phyloP scores from a whole-genome alignment of 2,888 invertebrate genomes.

The Ectemnius continuus region DNA sequence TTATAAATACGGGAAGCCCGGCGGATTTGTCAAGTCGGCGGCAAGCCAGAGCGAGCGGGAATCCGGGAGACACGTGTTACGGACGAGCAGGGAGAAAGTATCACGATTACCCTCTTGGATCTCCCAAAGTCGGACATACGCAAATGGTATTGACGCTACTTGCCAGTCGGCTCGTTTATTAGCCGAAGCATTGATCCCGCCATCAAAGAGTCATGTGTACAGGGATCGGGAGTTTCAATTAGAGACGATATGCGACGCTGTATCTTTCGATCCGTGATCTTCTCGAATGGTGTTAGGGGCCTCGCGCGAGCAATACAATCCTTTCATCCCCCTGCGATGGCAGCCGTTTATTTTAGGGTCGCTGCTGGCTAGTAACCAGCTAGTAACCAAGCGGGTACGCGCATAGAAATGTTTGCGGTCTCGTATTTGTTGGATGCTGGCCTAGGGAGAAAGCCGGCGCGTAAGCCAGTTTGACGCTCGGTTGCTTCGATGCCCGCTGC shows the following conservation, averaged over 20 bases:
- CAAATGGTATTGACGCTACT: not conserved
- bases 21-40: conserved; percentile 73
- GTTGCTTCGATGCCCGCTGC: conserved; percentile 69
- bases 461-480: conserved; percentile 76
- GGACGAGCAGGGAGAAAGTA: conserved; percentile 53
- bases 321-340: not conserved
- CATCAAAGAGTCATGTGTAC: conserved; percentile 27
- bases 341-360: not conserved
- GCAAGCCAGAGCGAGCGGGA: conserved; percentile 38
- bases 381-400: conserved; percentile 10
- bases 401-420: conserved; percentile 68
- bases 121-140: not conserved
- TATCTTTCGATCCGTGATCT: not conserved
- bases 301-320: not conserved
- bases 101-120: conserved; percentile 32
- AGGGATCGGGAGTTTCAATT: conserved; percentile 42
- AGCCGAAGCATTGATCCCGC: not conserved
- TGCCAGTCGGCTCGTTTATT: not conserved
- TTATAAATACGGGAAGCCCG: conserved; percentile 75
- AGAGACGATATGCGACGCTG: not conserved
- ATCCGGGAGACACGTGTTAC: conserved; percentile 54
- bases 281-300: not conserved
- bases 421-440: conserved; percentile 60
- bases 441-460: conserved; percentile 53
- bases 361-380: no score